phyloP scores from a whole-genome alignment of 2,113 vertebrate genomes.

The Gracilinanus agilis region DNA sequence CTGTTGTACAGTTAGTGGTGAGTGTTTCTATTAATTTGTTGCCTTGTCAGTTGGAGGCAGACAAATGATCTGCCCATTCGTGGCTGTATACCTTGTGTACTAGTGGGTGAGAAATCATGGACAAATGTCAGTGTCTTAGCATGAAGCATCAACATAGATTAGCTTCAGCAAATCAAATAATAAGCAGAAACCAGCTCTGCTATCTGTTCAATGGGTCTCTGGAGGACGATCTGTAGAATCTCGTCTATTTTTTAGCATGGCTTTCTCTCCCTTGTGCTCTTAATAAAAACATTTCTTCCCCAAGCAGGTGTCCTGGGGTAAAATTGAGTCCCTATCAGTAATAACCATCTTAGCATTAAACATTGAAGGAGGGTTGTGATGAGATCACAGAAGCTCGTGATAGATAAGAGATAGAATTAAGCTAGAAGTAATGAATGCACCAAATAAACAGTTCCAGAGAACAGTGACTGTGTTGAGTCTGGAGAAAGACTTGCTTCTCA shows the following conservation, averaged over 20 bases:
- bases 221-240: constrained; percentile 66
- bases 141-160: constrained; percentile 74
- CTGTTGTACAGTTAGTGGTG: constrained; percentile 17
- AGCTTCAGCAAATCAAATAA: constrained; percentile 74
- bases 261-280: constrained; percentile 65
- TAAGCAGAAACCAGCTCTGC: constrained; percentile 68
- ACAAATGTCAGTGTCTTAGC: constrained; percentile 58
- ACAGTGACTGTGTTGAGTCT: constrained; percentile 34
- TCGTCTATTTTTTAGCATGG: constrained; percentile 73
- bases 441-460: constrained; percentile 39
- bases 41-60: constrained; percentile 56
- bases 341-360: constrained; percentile 74
- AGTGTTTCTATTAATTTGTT: constrained; percentile 59
- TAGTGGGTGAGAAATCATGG: constrained; percentile 67
- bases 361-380: constrained; percentile 66
- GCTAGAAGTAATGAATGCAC: constrained; percentile 38
- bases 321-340: constrained; percentile 71
- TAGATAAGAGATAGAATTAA: constrained; percentile 44
- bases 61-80: constrained; percentile 68
- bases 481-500: neutral
- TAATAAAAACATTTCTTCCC: constrained; percentile 76
- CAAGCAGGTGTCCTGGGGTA: constrained; percentile 57
- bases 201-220: constrained; percentile 62
- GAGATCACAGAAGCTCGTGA: constrained; percentile 43
- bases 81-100: constrained; percentile 74